Conservation (phyloP, 2,113 vertebrate species). For the Brachyistius frenatus region DNA sequence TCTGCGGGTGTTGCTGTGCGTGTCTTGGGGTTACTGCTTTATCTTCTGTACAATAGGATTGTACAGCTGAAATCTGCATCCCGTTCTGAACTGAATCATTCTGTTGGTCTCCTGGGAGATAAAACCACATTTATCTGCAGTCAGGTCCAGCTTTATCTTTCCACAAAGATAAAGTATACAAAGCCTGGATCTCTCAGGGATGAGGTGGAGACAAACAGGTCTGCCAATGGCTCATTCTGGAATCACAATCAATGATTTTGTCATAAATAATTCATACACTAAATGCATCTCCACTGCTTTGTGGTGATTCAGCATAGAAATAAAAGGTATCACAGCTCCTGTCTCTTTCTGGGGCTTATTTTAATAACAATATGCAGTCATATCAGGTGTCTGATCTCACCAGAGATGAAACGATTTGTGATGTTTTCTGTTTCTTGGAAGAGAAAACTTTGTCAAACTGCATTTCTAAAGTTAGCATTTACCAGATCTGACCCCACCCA, state of each 20-base stretch:
- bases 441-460: not conserved
- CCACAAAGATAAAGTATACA: conserved; percentile 9
- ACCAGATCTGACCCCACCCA: not conserved
- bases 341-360: conserved; percentile 28
- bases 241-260: conserved; percentile 56
- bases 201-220: conserved; percentile 3
- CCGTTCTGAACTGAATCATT: conserved; percentile 61
- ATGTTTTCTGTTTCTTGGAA: not conserved
- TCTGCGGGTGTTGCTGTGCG: conserved; percentile 45
- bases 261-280: conserved; percentile 67
- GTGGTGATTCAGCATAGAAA: conserved; percentile 46
- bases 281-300: conserved; percentile 22
- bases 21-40: conserved; percentile 48
- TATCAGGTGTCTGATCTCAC: conserved; percentile 28
- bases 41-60: conserved; percentile 61
- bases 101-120: conserved; percentile 33
- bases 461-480: conserved; percentile 9
- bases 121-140: conserved; percentile 37
- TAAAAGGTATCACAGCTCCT: conserved; percentile 15
- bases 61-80: conserved; percentile 43
- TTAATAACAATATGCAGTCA: conserved; percentile 10
- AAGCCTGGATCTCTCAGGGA: conserved; percentile 22
- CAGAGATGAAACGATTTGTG: not conserved
- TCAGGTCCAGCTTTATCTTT: conserved; percentile 40
- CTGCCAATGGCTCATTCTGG: conserved; percentile 30